Percentiles rank a stretch among this genome's conserved stretches.
These are phyloP conservation scores for Cryptops parisi DNA, from an alignment of 2,888 invertebrate species.

Conservation along the genomic window DNA sequence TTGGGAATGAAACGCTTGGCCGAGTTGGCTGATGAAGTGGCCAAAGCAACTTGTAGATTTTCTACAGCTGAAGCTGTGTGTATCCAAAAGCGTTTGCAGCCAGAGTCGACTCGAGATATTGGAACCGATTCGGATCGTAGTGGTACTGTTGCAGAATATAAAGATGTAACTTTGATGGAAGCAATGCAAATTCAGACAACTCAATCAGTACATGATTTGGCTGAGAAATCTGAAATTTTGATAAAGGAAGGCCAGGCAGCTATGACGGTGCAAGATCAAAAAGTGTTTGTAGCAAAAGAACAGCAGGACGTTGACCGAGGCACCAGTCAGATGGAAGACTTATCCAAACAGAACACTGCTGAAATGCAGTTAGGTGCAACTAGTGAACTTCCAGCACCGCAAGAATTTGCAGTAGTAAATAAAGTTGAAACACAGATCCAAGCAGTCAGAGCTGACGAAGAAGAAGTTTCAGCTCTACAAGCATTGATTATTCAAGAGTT, in stretches of 20 bases:
- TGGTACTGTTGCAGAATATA: neutral
- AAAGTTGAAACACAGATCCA: no score
- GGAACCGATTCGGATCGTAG: neutral
- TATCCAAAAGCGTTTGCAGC: neutral
- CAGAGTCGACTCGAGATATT: neutral
- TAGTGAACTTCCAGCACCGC: neutral
- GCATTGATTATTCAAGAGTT: conserved; percentile 9
- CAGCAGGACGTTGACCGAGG: neutral
- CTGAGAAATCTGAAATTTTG: neutral
- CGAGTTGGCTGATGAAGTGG: neutral
- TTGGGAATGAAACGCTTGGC: neutral
- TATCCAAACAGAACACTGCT: neutral
- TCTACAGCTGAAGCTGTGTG: neutral
- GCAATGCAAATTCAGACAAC: conserved; percentile 4
- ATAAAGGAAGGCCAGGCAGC: neutral
- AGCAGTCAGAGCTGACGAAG: neutral
- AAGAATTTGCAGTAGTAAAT: neutral
- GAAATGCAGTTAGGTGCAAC: neutral
- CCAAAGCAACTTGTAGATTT: neutral
- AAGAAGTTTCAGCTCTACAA: conserved; percentile 7
- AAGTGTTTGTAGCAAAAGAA: neutral
- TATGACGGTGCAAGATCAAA: neutral
- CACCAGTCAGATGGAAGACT: neutral
- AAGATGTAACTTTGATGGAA: neutral
- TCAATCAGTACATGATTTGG: neutral